These are phyloP conservation scores for Colossoma macropomum DNA, from an alignment of 2,113 vertebrate genomes.

Conservation along the genomic window DNA sequence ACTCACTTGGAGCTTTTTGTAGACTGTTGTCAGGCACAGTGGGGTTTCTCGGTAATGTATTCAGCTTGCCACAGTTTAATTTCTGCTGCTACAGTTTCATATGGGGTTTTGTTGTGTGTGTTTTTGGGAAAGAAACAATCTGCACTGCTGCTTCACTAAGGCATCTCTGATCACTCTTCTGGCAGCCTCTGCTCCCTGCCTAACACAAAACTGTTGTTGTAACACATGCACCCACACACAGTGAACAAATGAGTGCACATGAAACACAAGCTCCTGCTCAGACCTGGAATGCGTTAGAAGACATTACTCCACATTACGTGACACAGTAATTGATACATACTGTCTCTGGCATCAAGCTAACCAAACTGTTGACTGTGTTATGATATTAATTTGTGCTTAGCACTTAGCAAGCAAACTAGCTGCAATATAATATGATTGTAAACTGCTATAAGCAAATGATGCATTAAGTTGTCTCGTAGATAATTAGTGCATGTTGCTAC, in stretches of 20 bases:
- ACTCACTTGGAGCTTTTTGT: constrained; percentile 26
- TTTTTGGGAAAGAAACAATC: neutral
- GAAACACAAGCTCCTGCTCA: neutral
- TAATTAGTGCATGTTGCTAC: no score
- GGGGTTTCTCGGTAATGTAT: neutral
- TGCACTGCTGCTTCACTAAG: neutral
- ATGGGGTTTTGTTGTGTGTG: no score
- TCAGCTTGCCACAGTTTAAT: neutral
- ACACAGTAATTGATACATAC: no score
- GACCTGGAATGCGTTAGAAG: neutral
- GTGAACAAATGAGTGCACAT: neutral
- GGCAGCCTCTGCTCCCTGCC: neutral
- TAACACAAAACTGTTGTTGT: neutral
- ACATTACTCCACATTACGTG: no score
- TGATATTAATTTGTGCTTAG: no score
- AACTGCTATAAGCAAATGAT: no score
- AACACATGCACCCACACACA: neutral
- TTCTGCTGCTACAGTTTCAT: neutral
- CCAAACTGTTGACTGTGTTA: no score
- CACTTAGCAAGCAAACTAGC: no score
- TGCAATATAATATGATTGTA: no score
- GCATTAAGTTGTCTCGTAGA: no score
- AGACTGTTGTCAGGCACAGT: constrained; percentile 9
- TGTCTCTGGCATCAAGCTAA: no score
- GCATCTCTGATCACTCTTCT: neutral